Evolutionary conservation across 2,797 vertebrate genomes (phyloP), one percentile per base, ranked within the genome.

Genomic region (Smutsia gigantea): DNA sequence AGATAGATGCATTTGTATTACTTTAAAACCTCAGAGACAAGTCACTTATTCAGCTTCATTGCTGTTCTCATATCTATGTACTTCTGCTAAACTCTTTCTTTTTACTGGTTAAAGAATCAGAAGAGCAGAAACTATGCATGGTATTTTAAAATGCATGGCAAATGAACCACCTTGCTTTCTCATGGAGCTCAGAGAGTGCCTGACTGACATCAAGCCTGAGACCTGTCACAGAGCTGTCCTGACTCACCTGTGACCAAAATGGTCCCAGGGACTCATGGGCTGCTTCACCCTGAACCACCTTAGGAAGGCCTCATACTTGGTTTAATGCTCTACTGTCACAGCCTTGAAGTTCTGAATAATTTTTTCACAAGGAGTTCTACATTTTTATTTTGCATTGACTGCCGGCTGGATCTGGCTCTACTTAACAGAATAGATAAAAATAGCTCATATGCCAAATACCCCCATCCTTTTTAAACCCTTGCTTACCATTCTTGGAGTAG

Each of bases 81-180:
- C 17, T n/a, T 95, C 74, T 78, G 51, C 57, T 42, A 66, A 92
- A 69, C 39, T 87, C 77, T 87, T 68, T 84, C 71, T 85, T 79
- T 79, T 42, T 46, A 37, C 7, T 49, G 31, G 42, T 61, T 78
- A 61, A 90, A 77, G 85, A 90, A 84, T 61, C 7, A 31, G 31
- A 69, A 51, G 63, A 88, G 46, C 59, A 94, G 66, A 95, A 93
- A 66, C 7, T 1, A 5, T 34, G 63, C 17, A 12, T 53, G 31
- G 27, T 42, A 34, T 84, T 91, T 78, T 77, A n/a, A 49, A 82
- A 39, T 46, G 59, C 15, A 3, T 2, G 2, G 21, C 3, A 4
- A 79, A 23, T 8, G 57, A 51, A 39, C 51, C 25, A 14, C 3
- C 3, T 68, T 59, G 57, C 37, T 71, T 84, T 72, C 34, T 46